phyloP scores from a whole-genome alignment of 1,140 invertebrate species.

The Lordiphosa collinella region DNA sequence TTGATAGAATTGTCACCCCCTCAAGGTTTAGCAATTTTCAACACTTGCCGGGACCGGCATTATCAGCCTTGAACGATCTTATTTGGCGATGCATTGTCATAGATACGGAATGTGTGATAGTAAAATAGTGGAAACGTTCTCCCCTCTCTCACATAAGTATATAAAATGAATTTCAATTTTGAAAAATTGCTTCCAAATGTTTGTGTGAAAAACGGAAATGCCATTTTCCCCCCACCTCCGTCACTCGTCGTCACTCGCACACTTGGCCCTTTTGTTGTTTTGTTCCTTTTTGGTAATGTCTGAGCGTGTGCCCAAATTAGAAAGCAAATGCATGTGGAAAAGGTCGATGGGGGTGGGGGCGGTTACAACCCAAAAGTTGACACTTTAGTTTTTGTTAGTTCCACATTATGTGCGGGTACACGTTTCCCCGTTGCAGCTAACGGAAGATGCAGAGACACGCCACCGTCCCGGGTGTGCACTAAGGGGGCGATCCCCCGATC shows the following conservation, averaged over 20 bases:
- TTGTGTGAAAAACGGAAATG: conserved; percentile 76
- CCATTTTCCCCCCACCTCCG: conserved; percentile 16
- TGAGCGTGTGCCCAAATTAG: conserved; percentile 73
- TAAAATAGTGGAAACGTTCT: conserved; percentile 43
- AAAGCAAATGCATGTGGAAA: conserved; percentile 51
- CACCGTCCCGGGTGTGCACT: conserved; percentile 19
- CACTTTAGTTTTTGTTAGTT: conserved; percentile 53
- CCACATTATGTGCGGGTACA: conserved; percentile 69
- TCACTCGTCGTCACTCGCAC: conserved; percentile 12
- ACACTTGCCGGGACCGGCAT: conserved; percentile 50
- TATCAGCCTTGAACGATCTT: conserved; percentile 55
- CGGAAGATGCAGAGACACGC: conserved; percentile 67
- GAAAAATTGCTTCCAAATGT: conserved; percentile 70
- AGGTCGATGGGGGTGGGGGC: conserved; percentile 3
- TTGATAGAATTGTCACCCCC: conserved; percentile 55
- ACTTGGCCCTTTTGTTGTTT: conserved; percentile 43
- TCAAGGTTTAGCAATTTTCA: conserved; percentile 37
- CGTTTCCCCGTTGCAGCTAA: conserved; percentile 52
- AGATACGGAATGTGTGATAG: conserved; percentile 49
- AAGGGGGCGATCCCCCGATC: conserved; percentile 6
- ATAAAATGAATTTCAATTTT: conserved; percentile 74
- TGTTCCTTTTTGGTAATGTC: conserved; percentile 19
- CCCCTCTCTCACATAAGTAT: conserved; percentile 7
- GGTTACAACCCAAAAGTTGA: conserved; percentile 58
- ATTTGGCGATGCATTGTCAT: conserved; percentile 56